These are phyloP conservation scores for Chloropsis cyanopogon DNA, from an alignment of 2,113 vertebrate species.

Conservation along the genomic window DNA sequence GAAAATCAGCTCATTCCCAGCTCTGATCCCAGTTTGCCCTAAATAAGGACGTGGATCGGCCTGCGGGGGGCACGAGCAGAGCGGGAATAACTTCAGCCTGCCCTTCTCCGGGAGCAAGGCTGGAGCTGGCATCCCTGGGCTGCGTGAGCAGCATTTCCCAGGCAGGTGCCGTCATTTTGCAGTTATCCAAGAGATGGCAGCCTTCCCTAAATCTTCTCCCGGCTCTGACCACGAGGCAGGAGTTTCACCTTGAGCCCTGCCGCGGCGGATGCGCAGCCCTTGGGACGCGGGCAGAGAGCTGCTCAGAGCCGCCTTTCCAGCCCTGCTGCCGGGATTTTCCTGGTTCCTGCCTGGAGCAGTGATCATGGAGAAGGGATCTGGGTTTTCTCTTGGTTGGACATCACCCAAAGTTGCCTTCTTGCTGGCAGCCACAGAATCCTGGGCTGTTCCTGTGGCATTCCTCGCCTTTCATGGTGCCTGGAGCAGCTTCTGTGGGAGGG, in stretches of 20 bases:
- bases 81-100: not conserved
- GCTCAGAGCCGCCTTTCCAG: not conserved
- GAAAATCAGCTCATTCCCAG: not conserved
- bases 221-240: fast-evolving
- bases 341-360: not conserved
- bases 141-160: not conserved
- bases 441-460: not conserved
- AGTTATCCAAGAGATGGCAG: constrained; percentile 59
- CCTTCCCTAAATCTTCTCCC: constrained; percentile 35
- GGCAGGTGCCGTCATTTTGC: not conserved
- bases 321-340: fast-evolving
- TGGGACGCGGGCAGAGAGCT: not conserved
- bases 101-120: fast-evolving
- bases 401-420: not conserved
- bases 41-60: not conserved
- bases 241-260: not conserved
- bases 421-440: not conserved
- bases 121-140: not conserved
- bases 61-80: not conserved
- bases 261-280: not conserved
- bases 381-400: not conserved
- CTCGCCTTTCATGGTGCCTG: not conserved
- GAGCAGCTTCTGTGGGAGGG: not conserved
- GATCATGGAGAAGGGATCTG: not conserved
- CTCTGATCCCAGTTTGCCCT: not conserved